phyloP scores from a whole-genome alignment of 2,797 vertebrate species.

The Chrysocyon brachyurus region DNA sequence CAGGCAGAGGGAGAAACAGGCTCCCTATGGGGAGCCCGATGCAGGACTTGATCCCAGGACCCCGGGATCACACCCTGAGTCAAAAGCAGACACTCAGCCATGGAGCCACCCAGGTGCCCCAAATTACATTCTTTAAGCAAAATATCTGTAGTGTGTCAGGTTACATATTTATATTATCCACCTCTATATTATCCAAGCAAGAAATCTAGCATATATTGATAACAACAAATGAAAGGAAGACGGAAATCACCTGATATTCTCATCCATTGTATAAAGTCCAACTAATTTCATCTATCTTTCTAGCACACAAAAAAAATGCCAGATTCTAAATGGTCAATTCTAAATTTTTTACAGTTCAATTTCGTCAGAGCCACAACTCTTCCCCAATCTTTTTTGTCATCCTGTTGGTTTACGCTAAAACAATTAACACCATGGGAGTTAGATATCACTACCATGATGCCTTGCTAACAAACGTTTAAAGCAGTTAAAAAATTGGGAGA shows the following conservation, averaged over 20 bases:
- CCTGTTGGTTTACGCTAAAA: neutral
- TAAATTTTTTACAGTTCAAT: neutral
- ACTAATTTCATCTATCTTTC: neutral
- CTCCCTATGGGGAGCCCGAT: no score
- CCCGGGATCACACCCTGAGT: no score
- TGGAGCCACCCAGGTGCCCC: no score
- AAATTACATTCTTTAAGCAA: constrained; percentile 21
- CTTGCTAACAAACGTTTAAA: neutral
- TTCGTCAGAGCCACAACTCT: neutral
- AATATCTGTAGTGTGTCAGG: neutral
- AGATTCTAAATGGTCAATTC: neutral
- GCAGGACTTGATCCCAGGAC: no score
- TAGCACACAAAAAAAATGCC: neutral
- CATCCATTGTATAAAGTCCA: neutral
- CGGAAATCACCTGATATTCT: neutral
- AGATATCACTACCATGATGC: neutral
- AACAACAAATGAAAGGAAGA: constrained; percentile 14
- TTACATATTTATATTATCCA: neutral
- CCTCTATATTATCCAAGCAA: neutral
- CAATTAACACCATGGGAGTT: neutral
- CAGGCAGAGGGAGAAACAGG: no score
- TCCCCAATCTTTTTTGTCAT: neutral
- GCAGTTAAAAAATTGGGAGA: neutral
- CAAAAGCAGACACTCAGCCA: no score
- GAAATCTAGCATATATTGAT: neutral